phyloP scores from a whole-genome alignment of 2,797 vertebrate species.

The Artibeus lituratus region DNA sequence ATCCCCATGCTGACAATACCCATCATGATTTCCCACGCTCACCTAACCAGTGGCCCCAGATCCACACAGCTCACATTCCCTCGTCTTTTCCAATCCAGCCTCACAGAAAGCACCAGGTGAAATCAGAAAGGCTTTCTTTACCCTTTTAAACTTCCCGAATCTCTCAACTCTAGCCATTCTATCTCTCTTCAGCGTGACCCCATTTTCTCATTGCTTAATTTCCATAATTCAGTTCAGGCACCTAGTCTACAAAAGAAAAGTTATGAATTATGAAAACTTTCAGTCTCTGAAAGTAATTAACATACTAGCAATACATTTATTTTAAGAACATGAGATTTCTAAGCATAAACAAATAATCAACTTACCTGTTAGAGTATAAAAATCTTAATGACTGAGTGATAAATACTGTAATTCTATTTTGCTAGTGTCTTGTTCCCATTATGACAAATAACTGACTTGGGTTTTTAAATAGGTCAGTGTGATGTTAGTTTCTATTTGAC shows the following conservation, averaged over 20 bases:
- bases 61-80: background rate
- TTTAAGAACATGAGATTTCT: background rate
- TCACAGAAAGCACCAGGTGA: background rate
- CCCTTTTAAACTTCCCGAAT: background rate
- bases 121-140: background rate
- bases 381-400: background rate
- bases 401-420: slow-evolving; percentile 32
- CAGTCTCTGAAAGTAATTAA: background rate
- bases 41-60: background rate
- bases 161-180: background rate
- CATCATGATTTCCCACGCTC: background rate
- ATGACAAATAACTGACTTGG: slow-evolving; percentile 31
- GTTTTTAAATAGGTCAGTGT: background rate
- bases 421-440: background rate
- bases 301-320: background rate
- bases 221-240: background rate
- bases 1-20: rapidly evolving
- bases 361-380: background rate
- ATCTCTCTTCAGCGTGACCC: background rate
- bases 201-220: background rate
- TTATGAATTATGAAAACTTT: background rate
- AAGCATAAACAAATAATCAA: slow-evolving; percentile 15
- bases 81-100: background rate
- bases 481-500: slow-evolving; percentile 32
- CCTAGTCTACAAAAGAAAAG: background rate